These are phyloP conservation scores for Hucho hucho DNA, from an alignment of 2,113 vertebrate species.

Conservation along the genomic window DNA sequence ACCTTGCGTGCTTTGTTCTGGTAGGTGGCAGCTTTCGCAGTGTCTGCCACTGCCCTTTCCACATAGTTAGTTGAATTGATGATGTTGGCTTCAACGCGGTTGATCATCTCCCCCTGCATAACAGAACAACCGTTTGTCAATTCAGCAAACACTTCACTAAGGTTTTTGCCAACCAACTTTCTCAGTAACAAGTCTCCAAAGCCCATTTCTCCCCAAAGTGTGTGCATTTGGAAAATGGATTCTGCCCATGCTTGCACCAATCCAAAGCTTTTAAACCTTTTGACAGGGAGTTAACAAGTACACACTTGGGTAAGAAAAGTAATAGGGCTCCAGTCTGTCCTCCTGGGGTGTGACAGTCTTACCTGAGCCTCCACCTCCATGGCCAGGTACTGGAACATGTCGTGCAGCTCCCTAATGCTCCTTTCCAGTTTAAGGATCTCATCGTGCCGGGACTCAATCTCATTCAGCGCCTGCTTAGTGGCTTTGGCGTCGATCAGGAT, in stretches of 20 bases:
- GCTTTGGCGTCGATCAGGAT: slow-evolving; percentile 84
- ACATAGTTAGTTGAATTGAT: slow-evolving; percentile 77
- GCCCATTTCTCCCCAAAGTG: no score
- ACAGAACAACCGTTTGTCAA: background rate
- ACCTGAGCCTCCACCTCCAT: slow-evolving; percentile 90
- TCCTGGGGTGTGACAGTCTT: background rate
- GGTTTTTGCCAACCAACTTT: no score
- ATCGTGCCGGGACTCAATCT: slow-evolving; percentile 85
- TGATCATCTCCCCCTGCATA: slow-evolving; percentile 79
- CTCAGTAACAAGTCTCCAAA: no score
- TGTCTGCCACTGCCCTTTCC: slow-evolving; percentile 76
- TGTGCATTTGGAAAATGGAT: no score
- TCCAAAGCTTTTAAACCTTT: no score
- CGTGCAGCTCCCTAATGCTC: slow-evolving; percentile 86
- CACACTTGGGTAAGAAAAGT: no score
- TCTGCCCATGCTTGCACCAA: no score
- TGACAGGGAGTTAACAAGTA: no score
- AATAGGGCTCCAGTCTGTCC: no score
- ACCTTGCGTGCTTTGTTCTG: slow-evolving; percentile 81
- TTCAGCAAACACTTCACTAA: background rate
- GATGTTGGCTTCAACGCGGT: slow-evolving; percentile 84
- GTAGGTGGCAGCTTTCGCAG: slow-evolving; percentile 67
- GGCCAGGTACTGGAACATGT: slow-evolving; percentile 87
- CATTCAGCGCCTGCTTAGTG: slow-evolving; percentile 84
- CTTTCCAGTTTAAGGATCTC: slow-evolving; percentile 89